Evolutionary conservation across 2,113 vertebrate genomes (phyloP).

Genomic region (Corynorhinus townsendii): DNA sequence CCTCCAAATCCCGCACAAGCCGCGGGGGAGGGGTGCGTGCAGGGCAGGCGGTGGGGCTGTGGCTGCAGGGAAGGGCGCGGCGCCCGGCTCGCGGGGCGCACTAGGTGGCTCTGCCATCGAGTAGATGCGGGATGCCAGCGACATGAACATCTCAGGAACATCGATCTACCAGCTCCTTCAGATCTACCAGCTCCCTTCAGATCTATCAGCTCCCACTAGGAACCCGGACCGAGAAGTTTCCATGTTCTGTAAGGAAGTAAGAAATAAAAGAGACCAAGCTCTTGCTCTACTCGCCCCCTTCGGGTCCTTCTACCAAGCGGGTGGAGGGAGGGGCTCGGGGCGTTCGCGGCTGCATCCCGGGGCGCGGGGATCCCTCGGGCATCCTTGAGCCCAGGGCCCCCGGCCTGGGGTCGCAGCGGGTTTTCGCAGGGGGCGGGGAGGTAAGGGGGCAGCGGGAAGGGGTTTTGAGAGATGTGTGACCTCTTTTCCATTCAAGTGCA

Average conservation of each 20-base stretch:
- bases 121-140: not conserved
- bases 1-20: not conserved
- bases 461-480: not conserved
- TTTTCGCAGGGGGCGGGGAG: not conserved
- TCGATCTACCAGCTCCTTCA: not conserved
- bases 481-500: not conserved
- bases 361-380: rapidly evolving
- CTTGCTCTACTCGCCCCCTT: not conserved
- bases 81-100: not conserved
- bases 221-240: not conserved
- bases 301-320: too few species aligned
- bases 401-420: not conserved
- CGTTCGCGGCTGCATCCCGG: not conserved
- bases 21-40: rapidly evolving
- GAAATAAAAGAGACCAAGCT: not conserved
- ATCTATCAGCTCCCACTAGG: not conserved
- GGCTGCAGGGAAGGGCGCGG: not conserved
- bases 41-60: rapidly evolving
- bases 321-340: not conserved
- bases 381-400: rapidly evolving
- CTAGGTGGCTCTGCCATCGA: rapidly evolving
- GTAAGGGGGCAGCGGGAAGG: too few species aligned
- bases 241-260: not conserved
- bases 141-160: not conserved
- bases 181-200: not conserved